Conservation (phyloP, 2,113 vertebrate genomes). For the Misgurnus mizolepis region DNA sequence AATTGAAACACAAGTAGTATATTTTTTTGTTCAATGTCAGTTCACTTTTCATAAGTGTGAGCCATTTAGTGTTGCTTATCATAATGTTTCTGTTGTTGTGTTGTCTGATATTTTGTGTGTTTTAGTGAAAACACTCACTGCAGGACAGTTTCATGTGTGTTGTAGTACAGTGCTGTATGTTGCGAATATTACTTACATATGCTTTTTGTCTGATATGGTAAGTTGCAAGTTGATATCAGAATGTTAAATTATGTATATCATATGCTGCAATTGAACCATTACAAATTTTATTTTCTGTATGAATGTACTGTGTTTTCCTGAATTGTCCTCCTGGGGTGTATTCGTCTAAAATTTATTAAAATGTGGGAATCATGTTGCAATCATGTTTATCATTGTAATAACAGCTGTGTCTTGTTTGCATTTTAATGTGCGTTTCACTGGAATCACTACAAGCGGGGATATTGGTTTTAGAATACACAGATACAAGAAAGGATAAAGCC, state of each 20-base stretch:
- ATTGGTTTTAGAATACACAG: no score
- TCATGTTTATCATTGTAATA: slow-evolving; percentile 63
- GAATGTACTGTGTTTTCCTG: slow-evolving; percentile 61
- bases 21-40: not conserved
- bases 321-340: slow-evolving; percentile 58
- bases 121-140: slow-evolving; percentile 31
- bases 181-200: no score
- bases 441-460: not conserved
- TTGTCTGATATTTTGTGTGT: slow-evolving; percentile 57
- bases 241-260: slow-evolving; percentile 60
- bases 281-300: slow-evolving; percentile 63
- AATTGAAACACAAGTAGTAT: not conserved
- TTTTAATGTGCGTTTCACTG: not conserved
- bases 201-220: not conserved
- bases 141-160: slow-evolving; percentile 60
- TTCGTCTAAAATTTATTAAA: slow-evolving; percentile 59
- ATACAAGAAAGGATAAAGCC: no score
- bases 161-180: slow-evolving; percentile 35
- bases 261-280: slow-evolving; percentile 48
- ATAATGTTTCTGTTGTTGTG: not conserved
- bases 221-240: slow-evolving; percentile 50
- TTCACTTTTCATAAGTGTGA: slow-evolving; percentile 1
- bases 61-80: not conserved
- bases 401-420: slow-evolving; percentile 52
- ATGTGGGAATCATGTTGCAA: slow-evolving; percentile 56